Percentiles rank a stretch among this genome's conserved stretches.
Evolutionary conservation across 2,797 vertebrate genomes (phyloP).

Genomic region (Diglossa cyanea): DNA sequence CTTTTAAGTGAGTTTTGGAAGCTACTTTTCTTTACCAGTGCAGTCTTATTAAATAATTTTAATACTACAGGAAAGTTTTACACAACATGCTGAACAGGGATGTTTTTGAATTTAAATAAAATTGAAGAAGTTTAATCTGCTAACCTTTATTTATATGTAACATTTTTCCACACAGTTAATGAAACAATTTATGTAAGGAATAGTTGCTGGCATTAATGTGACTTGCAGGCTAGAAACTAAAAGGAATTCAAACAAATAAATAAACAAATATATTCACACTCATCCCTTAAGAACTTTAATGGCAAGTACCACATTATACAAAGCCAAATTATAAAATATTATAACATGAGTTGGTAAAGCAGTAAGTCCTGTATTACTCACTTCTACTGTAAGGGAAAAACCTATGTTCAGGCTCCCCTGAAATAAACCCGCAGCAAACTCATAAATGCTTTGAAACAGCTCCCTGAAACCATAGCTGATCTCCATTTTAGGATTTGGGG

Average conservation of each 20-base stretch:
- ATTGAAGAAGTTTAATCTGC: not conserved
- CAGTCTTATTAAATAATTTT: not conserved
- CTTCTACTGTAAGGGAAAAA: not conserved
- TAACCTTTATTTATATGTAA: constrained; percentile 18
- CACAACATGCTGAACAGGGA: not conserved
- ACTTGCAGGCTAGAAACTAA: constrained; percentile 17
- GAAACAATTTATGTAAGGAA: not conserved
- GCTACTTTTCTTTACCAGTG: not conserved
- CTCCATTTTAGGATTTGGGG: not conserved
- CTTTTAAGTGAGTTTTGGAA: not conserved
- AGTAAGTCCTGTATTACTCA: not conserved
- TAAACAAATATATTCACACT: not conserved
- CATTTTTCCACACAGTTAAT: constrained; percentile 17
- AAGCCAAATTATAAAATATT: not conserved
- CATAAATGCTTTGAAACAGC: not conserved
- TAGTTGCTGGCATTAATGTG: not conserved
- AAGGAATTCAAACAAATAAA: constrained; percentile 28
- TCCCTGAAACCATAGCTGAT: not conserved
- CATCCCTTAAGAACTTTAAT: constrained; percentile 21
- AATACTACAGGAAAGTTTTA: constrained; percentile 3
- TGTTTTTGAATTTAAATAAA: constrained; percentile 22
- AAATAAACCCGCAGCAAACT: not conserved
- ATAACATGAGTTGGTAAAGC: not conserved
- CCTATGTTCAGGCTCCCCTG: not conserved
- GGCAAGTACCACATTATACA: not conserved